Evolutionary conservation across 2,113 vertebrate genomes (phyloP).

Genomic region (Limanda limanda): DNA sequence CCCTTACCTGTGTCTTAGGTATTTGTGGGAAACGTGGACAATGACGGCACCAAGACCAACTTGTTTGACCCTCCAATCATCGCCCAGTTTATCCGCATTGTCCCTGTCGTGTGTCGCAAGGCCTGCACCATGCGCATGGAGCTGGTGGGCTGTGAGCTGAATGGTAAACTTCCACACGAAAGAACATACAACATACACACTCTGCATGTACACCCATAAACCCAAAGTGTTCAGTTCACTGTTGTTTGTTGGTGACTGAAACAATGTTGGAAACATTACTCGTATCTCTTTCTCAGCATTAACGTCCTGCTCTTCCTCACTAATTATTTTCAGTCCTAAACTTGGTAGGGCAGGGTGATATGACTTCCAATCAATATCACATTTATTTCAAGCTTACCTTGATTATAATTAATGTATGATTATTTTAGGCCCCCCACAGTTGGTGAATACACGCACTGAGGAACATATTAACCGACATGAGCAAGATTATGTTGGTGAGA

Average conservation of each 20-base stretch:
- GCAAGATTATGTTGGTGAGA: no score
- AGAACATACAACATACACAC: not conserved
- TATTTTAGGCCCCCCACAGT: no score
- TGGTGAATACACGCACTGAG: no score
- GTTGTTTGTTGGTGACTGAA: not conserved
- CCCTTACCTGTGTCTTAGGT: slow-evolving; percentile 72
- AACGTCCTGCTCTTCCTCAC: not conserved
- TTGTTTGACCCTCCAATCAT: slow-evolving; percentile 88
- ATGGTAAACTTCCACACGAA: slow-evolving; percentile 83
- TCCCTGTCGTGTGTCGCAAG: slow-evolving; percentile 86
- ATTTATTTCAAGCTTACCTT: no score
- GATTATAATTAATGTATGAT: no score
- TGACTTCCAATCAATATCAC: no score
- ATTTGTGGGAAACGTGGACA: slow-evolving; percentile 89
- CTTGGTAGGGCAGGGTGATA: not conserved
- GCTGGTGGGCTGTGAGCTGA: slow-evolving; percentile 95
- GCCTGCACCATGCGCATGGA: slow-evolving; percentile 95
- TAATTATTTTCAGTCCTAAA: slow-evolving; percentile 30
- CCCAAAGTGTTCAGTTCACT: not conserved
- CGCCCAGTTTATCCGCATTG: slow-evolving; percentile 88
- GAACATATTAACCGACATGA: no score
- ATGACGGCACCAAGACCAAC: slow-evolving; percentile 85
- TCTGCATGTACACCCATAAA: not conserved
- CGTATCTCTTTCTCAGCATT: not conserved
- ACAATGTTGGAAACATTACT: not conserved